Percentiles rank a stretch among this genome's conserved stretches.
phyloP scores from a whole-genome alignment of 2,797 vertebrate genomes.

The Acanthiza pusilla region DNA sequence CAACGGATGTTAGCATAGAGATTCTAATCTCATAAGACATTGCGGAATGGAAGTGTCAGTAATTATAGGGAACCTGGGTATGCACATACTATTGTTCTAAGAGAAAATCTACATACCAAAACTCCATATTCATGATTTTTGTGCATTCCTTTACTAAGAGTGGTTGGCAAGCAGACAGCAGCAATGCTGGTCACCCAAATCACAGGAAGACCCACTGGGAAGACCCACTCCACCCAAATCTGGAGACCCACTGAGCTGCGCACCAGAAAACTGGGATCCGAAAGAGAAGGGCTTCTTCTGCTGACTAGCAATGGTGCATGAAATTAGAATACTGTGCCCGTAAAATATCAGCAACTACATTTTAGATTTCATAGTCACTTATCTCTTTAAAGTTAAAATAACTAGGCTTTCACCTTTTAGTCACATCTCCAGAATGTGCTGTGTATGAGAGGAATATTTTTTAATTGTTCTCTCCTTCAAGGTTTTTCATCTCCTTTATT shows the following conservation, averaged over 20 bases:
- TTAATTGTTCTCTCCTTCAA: neutral
- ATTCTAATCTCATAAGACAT: neutral
- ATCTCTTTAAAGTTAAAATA: neutral
- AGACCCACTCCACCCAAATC: too few relatives aligned
- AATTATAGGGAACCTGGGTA: neutral
- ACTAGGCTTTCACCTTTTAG: neutral
- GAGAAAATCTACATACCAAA: neutral
- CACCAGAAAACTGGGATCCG: neutral
- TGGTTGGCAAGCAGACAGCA: neutral
- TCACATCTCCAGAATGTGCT: neutral
- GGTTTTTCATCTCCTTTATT: neutral
- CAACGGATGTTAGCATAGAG: neutral
- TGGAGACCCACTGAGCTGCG: neutral
- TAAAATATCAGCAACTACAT: neutral
- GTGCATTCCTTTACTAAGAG: neutral
- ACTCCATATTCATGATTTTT: fast-evolving
- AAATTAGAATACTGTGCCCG: neutral
- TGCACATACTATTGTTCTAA: neutral
- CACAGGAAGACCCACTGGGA: too few relatives aligned
- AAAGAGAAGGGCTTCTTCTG: neutral
- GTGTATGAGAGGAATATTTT: neutral
- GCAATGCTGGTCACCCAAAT: fast-evolving
- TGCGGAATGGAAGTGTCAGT: neutral
- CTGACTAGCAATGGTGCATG: neutral
- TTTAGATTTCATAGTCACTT: neutral